Evolutionary conservation across 2,888 invertebrate genomes (phyloP).

Genomic region (Macaria liturata): DNA sequence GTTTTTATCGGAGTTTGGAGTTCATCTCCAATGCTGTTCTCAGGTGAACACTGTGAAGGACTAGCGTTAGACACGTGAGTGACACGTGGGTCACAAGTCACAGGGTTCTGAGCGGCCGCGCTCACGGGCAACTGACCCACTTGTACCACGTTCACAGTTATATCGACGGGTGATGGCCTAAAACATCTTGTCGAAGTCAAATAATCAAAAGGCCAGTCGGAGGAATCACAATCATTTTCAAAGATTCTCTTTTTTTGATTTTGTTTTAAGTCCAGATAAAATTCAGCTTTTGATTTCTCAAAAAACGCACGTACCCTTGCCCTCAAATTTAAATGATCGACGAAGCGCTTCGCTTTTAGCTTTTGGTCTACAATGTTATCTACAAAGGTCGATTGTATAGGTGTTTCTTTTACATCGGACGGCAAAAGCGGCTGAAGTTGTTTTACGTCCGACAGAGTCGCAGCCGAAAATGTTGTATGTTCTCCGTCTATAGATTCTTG

Average conservation of each 20-base stretch:
- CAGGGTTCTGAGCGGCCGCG: constrained; percentile 73
- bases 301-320: constrained; percentile 68
- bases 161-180: constrained; percentile 68
- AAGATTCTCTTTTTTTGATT: constrained; percentile 41
- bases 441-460: constrained; percentile 84
- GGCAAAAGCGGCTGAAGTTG: constrained; percentile 77
- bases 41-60: constrained; percentile 71
- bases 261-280: constrained; percentile 46
- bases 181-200: constrained; percentile 79
- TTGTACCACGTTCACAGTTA: constrained; percentile 84
- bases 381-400: background rate
- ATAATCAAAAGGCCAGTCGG: constrained; percentile 38
- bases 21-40: constrained; percentile 64
- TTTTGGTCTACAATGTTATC: constrained; percentile 31
- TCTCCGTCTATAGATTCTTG: constrained; percentile 69
- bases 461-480: constrained; percentile 77
- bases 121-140: constrained; percentile 77
- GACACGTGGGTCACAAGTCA: constrained; percentile 74
- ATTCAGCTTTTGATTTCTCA: constrained; percentile 54
- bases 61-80: constrained; percentile 74
- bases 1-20: constrained; percentile 64
- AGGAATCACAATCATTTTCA: constrained; percentile 23
- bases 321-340: constrained; percentile 56
- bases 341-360: constrained; percentile 46
- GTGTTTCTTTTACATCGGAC: constrained; percentile 51